phyloP scores from a whole-genome alignment of 2,888 invertebrate species.

The Eudasyphora cyanicolor region DNA sequence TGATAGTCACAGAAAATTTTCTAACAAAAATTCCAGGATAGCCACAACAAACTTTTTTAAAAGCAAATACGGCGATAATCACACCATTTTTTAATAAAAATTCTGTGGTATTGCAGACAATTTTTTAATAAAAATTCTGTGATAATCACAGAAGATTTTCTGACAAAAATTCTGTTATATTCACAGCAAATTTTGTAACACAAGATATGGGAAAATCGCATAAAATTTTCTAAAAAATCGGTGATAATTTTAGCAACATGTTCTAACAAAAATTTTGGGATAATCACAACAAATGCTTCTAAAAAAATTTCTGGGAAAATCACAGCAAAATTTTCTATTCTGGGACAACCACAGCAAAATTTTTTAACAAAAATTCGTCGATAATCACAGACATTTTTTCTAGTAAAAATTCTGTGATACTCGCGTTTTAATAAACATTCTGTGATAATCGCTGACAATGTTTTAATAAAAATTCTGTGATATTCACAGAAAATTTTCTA shows the following conservation, averaged over 20 bases:
- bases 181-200: too few species aligned
- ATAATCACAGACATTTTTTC: background rate
- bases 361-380: background rate
- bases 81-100: too few species aligned
- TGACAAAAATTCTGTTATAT: too few species aligned
- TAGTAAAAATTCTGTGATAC: background rate
- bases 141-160: background rate
- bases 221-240: too few species aligned
- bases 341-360: background rate
- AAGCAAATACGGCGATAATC: too few species aligned
- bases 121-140: background rate
- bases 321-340: background rate
- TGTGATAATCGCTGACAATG: background rate
- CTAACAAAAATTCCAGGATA: too few species aligned
- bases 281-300: background rate
- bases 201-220: too few species aligned
- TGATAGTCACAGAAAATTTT: too few species aligned
- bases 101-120: too few species aligned
- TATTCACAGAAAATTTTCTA: background rate
- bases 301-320: background rate
- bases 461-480: background rate
- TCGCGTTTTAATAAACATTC: background rate
- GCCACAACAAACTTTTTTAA: too few species aligned
- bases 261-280: background rate
- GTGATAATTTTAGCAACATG: background rate